Percentiles rank a stretch among this genome's conserved stretches.
These are phyloP conservation scores for Crypturellus undulatus DNA, from an alignment of 2,113 vertebrate genomes.

Conservation along the genomic window DNA sequence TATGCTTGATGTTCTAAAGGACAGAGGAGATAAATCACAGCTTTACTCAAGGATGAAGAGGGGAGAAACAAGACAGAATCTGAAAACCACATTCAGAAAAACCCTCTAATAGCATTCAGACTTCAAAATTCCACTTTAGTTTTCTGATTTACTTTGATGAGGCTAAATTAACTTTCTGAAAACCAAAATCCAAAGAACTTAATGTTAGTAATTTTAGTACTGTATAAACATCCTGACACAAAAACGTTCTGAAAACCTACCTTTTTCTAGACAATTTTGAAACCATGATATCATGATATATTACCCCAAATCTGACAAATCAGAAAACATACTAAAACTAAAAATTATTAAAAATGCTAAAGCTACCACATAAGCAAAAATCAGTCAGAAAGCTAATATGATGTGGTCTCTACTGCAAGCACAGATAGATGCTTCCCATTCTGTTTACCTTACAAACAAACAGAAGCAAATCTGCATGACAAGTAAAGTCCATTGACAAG, in stretches of 20 bases:
- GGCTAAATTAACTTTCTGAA: background rate
- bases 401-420: background rate
- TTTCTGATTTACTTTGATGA: background rate
- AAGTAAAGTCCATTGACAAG: conserved; percentile 99
- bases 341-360: background rate
- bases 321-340: background rate
- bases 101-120: background rate
- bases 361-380: background rate
- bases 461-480: conserved; percentile 95
- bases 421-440: background rate
- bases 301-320: background rate
- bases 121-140: background rate
- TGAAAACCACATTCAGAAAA: background rate
- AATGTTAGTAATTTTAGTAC: background rate
- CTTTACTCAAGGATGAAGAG: background rate
- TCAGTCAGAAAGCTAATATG: background rate
- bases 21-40: background rate
- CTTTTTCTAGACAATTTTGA: background rate
- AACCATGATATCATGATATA: rapidly evolving
- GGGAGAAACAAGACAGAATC: background rate
- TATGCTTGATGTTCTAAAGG: background rate
- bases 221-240: background rate
- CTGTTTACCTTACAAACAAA: conserved; percentile 96
- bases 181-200: background rate
- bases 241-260: background rate